Conservation (phyloP, 1,140 invertebrate genomes). For the Lepidurus couesii region DNA sequence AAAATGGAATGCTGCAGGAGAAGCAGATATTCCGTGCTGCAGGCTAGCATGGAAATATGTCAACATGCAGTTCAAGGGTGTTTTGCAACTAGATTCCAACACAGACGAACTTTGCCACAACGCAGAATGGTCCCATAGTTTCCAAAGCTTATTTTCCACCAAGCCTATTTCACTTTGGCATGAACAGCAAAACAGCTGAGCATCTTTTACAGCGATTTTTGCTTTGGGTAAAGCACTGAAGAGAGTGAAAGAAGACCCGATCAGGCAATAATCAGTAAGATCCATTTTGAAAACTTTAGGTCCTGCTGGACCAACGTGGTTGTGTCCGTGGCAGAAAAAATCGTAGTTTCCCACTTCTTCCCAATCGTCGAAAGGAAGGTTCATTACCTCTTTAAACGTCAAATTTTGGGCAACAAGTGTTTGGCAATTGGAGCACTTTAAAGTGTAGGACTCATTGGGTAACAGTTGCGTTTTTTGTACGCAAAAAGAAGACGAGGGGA, state of each 20-base stretch:
- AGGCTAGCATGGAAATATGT: not conserved
- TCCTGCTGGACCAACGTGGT: not conserved
- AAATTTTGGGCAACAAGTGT: not conserved
- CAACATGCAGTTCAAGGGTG: not conserved
- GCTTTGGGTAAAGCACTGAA: not conserved
- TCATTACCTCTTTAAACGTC: not conserved
- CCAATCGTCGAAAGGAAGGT: not conserved
- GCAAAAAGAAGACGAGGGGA: not conserved
- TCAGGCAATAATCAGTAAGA: not conserved
- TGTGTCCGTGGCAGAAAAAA: not conserved
- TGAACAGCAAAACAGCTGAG: not conserved
- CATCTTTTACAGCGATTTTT: not conserved
- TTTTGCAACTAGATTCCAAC: not conserved
- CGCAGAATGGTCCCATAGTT: not conserved
- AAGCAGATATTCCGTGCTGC: not conserved
- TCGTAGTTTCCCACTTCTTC: not conserved
- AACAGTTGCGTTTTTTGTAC: not conserved
- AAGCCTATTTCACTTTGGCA: not conserved
- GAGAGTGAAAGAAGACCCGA: not conserved
- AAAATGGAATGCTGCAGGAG: not conserved
- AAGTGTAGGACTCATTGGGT: not conserved
- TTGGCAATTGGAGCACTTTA: not conserved
- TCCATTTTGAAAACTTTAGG: constrained; percentile 6
- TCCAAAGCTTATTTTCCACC: not conserved
- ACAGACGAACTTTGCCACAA: not conserved